Base-by-base conservation (phyloP, 2,797 vertebrate genomes). In the Cynodonichthys magdalenae region DNA sequence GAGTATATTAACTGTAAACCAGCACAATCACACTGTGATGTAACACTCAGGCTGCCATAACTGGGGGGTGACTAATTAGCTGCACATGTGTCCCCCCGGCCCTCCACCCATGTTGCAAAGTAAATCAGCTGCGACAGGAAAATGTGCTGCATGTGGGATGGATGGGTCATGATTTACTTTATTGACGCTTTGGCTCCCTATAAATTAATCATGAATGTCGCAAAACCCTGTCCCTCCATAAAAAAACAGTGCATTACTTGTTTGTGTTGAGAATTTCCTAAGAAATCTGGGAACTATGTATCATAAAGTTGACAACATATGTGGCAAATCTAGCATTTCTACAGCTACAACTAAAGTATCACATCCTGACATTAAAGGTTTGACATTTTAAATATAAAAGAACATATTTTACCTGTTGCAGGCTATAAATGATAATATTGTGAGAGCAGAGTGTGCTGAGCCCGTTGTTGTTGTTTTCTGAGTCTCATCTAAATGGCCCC, bases 21-120 rank as follows among this genome's bases (percentile, higher is more conserved):
- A 78, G 31, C 53, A 47, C 8, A 56, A 53, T 68, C 29, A 28
- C 14, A 51, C 46, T 27, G 17, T 69, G 77, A 74, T 61, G 73
- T 66, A 77, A 66, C 53, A 70, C 3, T 10, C 28, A 61, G 53
- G 75, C 79, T 72, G 53, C 58, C 62, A 19, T 59, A 49, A 55
- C 41, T 42, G 52, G 63, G 64, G 68, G 72, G 65, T 51, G 62
- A 68, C 68, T 84, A 83, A 89, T 84, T 63, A 52, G 59, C 59
- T 34, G 20, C 83, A 91, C 84, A 87, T 85, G 88, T 83, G 48
- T 65, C 50, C 62, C n/a, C 15, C 31, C 53, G 47, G 42, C 62
- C 66, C 52, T 47, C 54, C 60, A 15, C 59, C 66, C 69, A 66
- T 47, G 63, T 6, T 75, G 63, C 80, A 76, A 81, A 44, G 68